These are phyloP conservation scores for Perca fluviatilis DNA, from an alignment of 2,113 vertebrate species.

Conservation along the genomic window DNA sequence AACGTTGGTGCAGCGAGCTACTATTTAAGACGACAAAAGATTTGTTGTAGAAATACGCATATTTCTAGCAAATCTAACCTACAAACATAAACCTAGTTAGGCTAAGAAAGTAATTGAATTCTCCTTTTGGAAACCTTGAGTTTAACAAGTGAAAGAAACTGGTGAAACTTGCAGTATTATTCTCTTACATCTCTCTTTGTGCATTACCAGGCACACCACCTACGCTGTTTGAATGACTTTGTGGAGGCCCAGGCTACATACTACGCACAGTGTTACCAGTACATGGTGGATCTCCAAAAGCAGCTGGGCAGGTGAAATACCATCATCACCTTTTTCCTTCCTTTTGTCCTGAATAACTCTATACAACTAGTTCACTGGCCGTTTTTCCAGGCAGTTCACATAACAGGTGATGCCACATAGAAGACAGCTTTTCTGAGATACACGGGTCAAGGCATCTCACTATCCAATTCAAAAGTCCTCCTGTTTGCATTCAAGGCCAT, in stretches of 20 bases:
- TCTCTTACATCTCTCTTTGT: neutral
- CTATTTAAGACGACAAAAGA: neutral
- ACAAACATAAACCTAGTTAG: neutral
- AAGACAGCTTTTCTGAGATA: neutral
- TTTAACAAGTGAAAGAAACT: neutral
- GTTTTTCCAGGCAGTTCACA: neutral
- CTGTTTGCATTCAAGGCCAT: too few species aligned
- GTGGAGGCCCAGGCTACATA: slow-evolving; percentile 98
- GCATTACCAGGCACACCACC: slow-evolving; percentile 91
- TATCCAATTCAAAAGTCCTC: too few species aligned
- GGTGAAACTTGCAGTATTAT: neutral
- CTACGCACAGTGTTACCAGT: slow-evolving; percentile 98
- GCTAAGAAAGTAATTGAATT: neutral
- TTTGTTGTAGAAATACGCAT: neutral
- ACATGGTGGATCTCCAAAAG: slow-evolving; percentile 98
- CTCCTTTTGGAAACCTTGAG: neutral
- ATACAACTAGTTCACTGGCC: neutral
- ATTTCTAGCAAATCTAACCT: neutral
- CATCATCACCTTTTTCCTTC: neutral
- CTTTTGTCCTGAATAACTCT: neutral
- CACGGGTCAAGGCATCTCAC: neutral
- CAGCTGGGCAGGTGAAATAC: slow-evolving; percentile 94
- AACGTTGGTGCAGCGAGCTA: neutral
- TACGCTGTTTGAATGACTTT: slow-evolving; percentile 97
- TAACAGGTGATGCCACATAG: neutral